Base-by-base conservation (phyloP, 2,113 vertebrate species). In the Phoenicopterus ruber region DNA sequence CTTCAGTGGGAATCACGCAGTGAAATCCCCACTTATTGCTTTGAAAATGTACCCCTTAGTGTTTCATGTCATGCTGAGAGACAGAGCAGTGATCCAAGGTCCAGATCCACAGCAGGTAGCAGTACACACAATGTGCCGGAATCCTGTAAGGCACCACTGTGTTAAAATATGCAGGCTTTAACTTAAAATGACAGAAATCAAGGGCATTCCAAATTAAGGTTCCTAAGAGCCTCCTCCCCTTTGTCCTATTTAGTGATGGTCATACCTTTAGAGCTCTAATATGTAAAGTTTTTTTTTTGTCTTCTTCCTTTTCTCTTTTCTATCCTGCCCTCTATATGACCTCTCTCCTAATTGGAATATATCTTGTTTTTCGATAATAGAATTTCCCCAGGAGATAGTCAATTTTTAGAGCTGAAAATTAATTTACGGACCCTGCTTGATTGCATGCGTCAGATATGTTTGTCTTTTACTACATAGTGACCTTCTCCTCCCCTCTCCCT, bases 351-450 rank as follows among this genome's bases (percentile, higher is more conserved):
- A 96, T 97, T 97, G 95, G 91, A 95, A 95, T 96, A 94, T 95
- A 97, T 96, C 97, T 97, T 97, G 95, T 88, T 96, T 97, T 97
- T 96, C 72, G n/a, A 96, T 97, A 97, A 96, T 95, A 96, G 96
- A 97, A 96, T 95, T 97, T 97, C 94, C 94, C 84, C 91, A 83
- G 96, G 95, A 97, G 94, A 96, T 47, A 93, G 94, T 95, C 89
- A 95, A 85, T 94, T 97, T 97, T 96, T 93, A 95, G 93, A 95
- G 93, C 93, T 95, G 95, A 95, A 97, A 97, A 97, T 97, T 95
- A 97, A 97, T 97, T 96, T 97, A 97, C 50, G 0, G 93, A 71
- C 84, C 54, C 63, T 66, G 78, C 71, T 95, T 97, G 95, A 96
- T 96, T 96, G 89, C 78, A 77, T 94, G 82, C 62, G 8, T 95